Evolutionary conservation across 2,888 invertebrate species (phyloP).

Genomic region (Hypena proboscidalis): DNA sequence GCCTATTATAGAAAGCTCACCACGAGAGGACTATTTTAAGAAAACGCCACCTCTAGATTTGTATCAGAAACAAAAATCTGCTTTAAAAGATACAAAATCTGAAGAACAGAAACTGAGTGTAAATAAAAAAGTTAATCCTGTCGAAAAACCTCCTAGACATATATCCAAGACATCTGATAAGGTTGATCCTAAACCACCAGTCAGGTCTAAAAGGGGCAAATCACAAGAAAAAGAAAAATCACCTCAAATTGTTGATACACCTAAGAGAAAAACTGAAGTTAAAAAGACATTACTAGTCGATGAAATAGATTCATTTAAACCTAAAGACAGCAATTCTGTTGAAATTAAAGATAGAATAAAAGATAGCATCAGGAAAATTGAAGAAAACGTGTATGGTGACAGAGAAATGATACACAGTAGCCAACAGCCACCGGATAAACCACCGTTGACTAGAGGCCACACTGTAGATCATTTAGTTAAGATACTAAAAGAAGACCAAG

Average conservation of each 20-base stretch:
- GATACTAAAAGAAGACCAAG: constrained; percentile 89
- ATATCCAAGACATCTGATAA: constrained; percentile 69
- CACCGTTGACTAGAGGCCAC: constrained; percentile 88
- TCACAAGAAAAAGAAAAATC: constrained; percentile 67
- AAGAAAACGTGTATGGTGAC: constrained; percentile 78
- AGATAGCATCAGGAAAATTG: constrained; percentile 79
- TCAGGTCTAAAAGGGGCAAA: constrained; percentile 69
- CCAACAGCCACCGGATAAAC: constrained; percentile 88
- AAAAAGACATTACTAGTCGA: constrained; percentile 70
- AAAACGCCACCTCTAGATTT: constrained; percentile 73
- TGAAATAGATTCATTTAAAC: constrained; percentile 68
- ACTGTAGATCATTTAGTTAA: constrained; percentile 92
- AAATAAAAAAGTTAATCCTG: constrained; percentile 75
- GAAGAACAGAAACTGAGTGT: constrained; percentile 56
- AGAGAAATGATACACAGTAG: constrained; percentile 90
- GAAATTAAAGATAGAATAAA: constrained; percentile 81
- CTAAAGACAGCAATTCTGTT: constrained; percentile 55
- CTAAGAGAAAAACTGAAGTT: constrained; percentile 72
- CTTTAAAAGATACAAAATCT: constrained; percentile 61
- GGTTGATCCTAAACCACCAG: constrained; percentile 74
- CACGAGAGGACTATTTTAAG: constrained; percentile 88
- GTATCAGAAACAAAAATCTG: constrained; percentile 66
- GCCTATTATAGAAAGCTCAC: constrained; percentile 92
- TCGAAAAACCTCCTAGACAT: constrained; percentile 75
- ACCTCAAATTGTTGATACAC: constrained; percentile 69